A percentile compares a stretch with the other conserved stretches of the same genome.
phyloP scores from a whole-genome alignment of 1,140 invertebrate species.

The Platyura marginata region DNA sequence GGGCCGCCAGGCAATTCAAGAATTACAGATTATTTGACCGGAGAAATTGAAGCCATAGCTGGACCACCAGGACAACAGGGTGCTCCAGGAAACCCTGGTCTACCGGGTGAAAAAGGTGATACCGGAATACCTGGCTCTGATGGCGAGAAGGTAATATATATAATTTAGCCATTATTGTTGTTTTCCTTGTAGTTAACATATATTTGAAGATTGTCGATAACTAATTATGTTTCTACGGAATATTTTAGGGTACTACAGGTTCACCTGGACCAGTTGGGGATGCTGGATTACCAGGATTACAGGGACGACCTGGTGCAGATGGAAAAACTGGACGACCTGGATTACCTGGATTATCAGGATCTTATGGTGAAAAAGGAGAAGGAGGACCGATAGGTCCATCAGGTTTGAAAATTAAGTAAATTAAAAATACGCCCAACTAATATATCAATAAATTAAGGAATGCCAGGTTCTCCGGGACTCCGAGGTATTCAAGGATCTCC shows the following conservation, averaged over 20 bases:
- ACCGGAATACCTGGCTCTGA: conserved; percentile 10
- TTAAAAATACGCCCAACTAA: no score
- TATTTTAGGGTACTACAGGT: no score
- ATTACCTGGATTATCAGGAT: conserved; percentile 11
- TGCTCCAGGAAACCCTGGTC: conserved; percentile 19
- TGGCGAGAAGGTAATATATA: no score
- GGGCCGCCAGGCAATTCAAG: conserved; percentile 16
- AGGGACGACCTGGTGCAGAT: conserved; percentile 5
- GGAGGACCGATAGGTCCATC: conserved; percentile 7
- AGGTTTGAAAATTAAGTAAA: no score
- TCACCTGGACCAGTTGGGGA: no score
- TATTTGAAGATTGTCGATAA: neutral
- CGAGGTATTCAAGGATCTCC: conserved; percentile 22
- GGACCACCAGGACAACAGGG: conserved; percentile 10
- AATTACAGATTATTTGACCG: neutral
- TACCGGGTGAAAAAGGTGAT: conserved; percentile 10
- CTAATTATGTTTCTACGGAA: neutral
- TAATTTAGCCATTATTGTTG: no score
- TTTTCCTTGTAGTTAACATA: no score
- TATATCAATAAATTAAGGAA: no score
- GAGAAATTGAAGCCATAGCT: neutral
- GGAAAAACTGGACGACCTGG: conserved; percentile 7
- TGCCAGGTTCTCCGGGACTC: conserved; percentile 16
- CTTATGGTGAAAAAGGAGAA: conserved; percentile 6
- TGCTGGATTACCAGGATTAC: no score